Evolutionary conservation across 2,113 vertebrate species (phyloP), one percentile per base, ranked within the genome.

Genomic region (Motacilla alba): DNA sequence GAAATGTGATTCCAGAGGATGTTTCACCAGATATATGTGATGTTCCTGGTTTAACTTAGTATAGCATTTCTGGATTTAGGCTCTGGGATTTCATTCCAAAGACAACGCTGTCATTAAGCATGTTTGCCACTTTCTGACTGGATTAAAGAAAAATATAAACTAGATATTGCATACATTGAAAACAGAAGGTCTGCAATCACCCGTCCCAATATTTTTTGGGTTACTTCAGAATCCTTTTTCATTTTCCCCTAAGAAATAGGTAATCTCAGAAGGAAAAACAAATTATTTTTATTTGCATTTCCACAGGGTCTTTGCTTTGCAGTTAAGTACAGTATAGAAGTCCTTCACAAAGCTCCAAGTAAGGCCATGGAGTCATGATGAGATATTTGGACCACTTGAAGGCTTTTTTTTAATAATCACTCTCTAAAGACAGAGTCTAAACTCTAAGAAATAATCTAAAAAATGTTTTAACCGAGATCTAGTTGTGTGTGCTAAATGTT

Each of bases 31-130:
- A 50, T n/a, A 50, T 0, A 0, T 44, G 5, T 53, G 52, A 80
- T 5, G 8, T 66, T 90, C 31, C 55, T 39, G 7, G 41, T 94
- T 79, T 66, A 6, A 9, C 14, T 50, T 53, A 85, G 24, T 35
- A 6, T 28, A 73, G 28, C 12, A 22, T 76, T 76, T 72, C 20
- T 35, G 12, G 64, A 30, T 82, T 87, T 47, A 52, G 17, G 10
- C 7, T 76, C 20, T 37, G 27, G 58, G 24, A 53, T 80, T 80
- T 64, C n/a, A 16, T 67, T 26, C 10, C 30, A 31, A 74, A 55
- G 31, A 49, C 16, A 78, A 11, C 3, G 7, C 7, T n/a, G 10
- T 53, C 3, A 0, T 66, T 73, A 62, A 2, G 1, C 28, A 26
- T 30, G 9, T 77, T 80, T 62, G 6, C 19, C 27, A 3, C 4